phyloP scores from a whole-genome alignment of 2,888 invertebrate genomes.

The Andricus curvator region DNA sequence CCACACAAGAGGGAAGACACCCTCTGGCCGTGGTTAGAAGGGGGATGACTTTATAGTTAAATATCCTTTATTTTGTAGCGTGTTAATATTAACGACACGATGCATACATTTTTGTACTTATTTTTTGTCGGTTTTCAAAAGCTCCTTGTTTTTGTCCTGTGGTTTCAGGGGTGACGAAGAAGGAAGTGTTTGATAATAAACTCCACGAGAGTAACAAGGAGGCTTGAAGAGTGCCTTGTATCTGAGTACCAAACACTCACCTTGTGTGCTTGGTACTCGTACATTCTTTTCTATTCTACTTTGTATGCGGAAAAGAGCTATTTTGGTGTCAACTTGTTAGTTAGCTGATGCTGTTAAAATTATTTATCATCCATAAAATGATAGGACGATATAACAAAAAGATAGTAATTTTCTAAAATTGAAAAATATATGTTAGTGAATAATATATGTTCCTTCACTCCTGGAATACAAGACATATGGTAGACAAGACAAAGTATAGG shows the following conservation, averaged over 20 bases:
- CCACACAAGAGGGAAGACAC: background rate
- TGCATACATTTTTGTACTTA: no score
- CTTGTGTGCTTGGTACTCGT: background rate
- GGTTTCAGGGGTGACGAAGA: background rate
- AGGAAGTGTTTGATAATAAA: conserved; percentile 3
- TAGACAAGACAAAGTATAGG: no score
- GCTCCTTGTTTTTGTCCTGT: background rate
- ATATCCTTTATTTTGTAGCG: no score
- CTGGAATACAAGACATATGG: no score
- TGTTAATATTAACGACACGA: no score
- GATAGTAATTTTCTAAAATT: background rate
- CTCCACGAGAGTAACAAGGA: conserved; percentile 1
- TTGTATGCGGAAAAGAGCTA: background rate
- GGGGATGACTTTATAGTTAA: no score
- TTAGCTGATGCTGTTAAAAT: background rate
- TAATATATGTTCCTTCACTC: no score
- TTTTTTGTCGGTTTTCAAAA: background rate
- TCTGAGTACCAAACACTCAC: background rate
- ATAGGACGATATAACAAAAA: background rate
- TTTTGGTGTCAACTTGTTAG: background rate
- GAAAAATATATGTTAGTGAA: no score
- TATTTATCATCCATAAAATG: background rate
- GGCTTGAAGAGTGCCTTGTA: background rate
- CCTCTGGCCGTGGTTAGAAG: no score
- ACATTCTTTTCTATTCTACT: background rate